Evolutionary conservation across 2,113 vertebrate species (phyloP).

Genomic region (Tetrao urogallus): DNA sequence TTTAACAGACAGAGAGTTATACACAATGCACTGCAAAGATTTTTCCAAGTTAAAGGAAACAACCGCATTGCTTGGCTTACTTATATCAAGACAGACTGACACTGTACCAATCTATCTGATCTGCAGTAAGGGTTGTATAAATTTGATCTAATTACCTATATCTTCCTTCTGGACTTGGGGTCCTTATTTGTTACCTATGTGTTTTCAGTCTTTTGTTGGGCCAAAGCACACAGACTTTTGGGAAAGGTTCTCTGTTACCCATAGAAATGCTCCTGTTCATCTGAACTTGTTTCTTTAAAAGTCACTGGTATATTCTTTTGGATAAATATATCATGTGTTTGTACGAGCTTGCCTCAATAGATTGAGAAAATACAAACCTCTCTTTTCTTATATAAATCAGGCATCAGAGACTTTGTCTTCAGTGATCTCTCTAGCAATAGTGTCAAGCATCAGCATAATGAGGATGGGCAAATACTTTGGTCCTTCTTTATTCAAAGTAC

Average conservation of each 20-base stretch:
- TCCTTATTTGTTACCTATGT: neutral
- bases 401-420: neutral
- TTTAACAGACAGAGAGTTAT: neutral
- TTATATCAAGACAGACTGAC: neutral
- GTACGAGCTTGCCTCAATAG: neutral
- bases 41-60: neutral
- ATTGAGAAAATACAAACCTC: neutral
- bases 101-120: neutral
- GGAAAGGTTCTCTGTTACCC: neutral
- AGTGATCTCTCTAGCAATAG: neutral
- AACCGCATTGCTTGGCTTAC: neutral
- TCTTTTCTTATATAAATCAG: neutral
- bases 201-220: neutral
- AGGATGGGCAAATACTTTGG: neutral
- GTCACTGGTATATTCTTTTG: neutral
- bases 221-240: neutral
- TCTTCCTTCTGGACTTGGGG: neutral
- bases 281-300: neutral
- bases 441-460: neutral
- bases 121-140: neutral
- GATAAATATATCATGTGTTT: slow-evolving; percentile 10
- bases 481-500: neutral
- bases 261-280: neutral
- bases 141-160: neutral
- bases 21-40: neutral